Evolutionary conservation across 2,888 invertebrate species (phyloP), one percentile per base, ranked within the genome.

Genomic region (Sphinx pinastri): DNA sequence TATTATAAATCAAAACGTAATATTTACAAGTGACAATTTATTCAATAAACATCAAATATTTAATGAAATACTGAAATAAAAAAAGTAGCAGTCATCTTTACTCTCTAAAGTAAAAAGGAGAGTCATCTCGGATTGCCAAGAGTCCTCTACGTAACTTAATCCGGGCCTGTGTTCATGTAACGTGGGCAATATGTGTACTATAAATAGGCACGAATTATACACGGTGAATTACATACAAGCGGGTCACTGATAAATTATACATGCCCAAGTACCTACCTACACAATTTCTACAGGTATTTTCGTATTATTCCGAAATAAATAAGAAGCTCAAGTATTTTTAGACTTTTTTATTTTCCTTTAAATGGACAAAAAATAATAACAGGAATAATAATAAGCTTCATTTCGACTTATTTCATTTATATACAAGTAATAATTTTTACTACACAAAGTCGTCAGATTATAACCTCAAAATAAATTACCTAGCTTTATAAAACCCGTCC

Each of bases 181-280:
- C 14, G 51, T 63, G 69, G 60, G 19, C 54, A 69, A 54, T 52
- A 52, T 19, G 45, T 45, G 69, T 54, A 47, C 13, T 69, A 63
- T 69, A 69, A 69, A 69, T 69, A 69, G 60, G 45, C 54, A 14
- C 69, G 16, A 54, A 69, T 69, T 69, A 69, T 59, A 60, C 54
- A 69, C 60, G 60, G 60, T n/a, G 54, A 51, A 59, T 63, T 69
- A 69, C 60, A 14, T 51, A 31, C 54, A 63, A 69, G 59, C 69
- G 52, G 60, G 52, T 69, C 69, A 69, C 54, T 69, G 69, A 51
- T 59, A 59, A 60, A 60, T 69, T 69, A 57, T 54, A 60, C 52
- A 69, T 54, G 60, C 38, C 14, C 19, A 45, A 38, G 7, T 45
- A 47, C 47, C 38, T 38, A 38, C 38, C n/a, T n/a, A n/a, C n/a